phyloP scores from a whole-genome alignment of 1,140 invertebrate genomes.

The Conus betulinus region DNA sequence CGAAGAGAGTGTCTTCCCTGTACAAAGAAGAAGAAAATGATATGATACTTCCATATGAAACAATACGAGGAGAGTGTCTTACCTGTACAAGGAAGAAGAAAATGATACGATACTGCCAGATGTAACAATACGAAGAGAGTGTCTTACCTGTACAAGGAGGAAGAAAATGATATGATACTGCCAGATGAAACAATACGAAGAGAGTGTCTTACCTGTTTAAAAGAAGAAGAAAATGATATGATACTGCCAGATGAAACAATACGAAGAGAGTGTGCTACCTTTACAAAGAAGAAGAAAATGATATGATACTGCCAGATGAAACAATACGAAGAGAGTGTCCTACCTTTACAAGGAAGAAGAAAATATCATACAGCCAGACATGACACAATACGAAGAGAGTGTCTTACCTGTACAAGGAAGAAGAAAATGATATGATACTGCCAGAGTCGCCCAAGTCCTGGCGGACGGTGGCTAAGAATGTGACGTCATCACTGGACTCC shows the following conservation, averaged over 20 bases:
- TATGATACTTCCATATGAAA: not conserved
- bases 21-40: not conserved
- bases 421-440: conserved; percentile 63
- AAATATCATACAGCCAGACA: conserved; percentile 64
- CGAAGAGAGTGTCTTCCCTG: not conserved
- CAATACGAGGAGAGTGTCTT: not conserved
- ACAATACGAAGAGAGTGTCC: conserved; percentile 38
- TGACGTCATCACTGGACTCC: conserved; percentile 61
- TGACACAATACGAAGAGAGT: not conserved
- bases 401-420: conserved; percentile 60
- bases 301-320: conserved; percentile 62
- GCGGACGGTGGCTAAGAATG: conserved; percentile 63
- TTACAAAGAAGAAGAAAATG: conserved; percentile 59
- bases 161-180: conserved; percentile 63
- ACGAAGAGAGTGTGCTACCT: conserved; percentile 48
- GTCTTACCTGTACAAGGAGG: conserved; percentile 58
- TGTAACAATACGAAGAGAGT: not conserved
- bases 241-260: not conserved
- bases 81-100: not conserved
- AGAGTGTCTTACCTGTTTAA: not conserved
- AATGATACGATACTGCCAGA: not conserved
- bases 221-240: not conserved
- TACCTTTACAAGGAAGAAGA: conserved; percentile 60
- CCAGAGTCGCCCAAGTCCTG: conserved; percentile 66
- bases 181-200: conserved; percentile 46